Base-by-base conservation (phyloP, 2,797 vertebrate species). In the Enteromius radiatus region DNA sequence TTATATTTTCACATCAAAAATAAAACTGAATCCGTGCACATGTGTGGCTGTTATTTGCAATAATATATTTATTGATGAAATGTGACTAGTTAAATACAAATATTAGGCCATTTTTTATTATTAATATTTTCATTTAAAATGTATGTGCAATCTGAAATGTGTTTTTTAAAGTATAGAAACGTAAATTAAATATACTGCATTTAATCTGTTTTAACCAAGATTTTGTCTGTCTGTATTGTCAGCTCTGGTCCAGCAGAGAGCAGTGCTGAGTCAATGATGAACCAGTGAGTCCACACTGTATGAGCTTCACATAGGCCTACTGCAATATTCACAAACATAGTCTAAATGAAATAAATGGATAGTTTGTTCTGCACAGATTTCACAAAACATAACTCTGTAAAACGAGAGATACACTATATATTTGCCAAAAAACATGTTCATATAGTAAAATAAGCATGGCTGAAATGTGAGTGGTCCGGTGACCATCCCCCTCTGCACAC, bases 391-490 rank as follows among this genome's bases (percentile, higher is more conserved):
- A 73, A 26, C 47, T n/a, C 8, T 61, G 23, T 43, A 61, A 23
- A 10, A 70, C 23, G 7, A 61, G 19, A 33, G 36, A 36, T 81
- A 17, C 12, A 59, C 5, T 12, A 64, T 54, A 54, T 4, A 31
- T 70, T 81, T 28, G 19, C 43, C 52, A 12, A 73, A 15, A 59
- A 12, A 36, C n/a, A 36, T 12, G 14, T 82, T 76, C 23, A 23
- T 59, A 26, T 11, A 31, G n/a, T 17, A 41, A n/a, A 41, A 8
- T 45, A 82, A 76, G 23, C 56, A 33, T n/a, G 23, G 49, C 12
- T 92, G 93, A 93, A 94, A 93, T 81, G 10, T 86, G 93, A 94
- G 88, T 86, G 86, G 88, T 74, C 80, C 81, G 65, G 36, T 38
- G 69, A 26, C 78, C 84, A 65, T n/a, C 81, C 54, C 86, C 26